Base-by-base conservation (phyloP, 2,797 vertebrate species). In the Acanthiza pusilla region DNA sequence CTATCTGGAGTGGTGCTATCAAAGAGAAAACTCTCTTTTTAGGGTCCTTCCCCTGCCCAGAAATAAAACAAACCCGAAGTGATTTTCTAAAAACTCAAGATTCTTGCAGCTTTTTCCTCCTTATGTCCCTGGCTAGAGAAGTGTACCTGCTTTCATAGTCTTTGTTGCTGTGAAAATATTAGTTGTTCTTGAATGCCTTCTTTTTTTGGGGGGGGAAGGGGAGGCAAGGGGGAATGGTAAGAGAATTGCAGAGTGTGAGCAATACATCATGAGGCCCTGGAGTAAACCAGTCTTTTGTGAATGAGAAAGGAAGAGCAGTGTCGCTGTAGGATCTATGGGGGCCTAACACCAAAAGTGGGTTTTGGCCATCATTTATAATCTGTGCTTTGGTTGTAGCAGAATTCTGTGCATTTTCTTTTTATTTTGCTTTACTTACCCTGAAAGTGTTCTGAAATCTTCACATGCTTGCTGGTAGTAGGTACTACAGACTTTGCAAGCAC, bases 1-100 rank as follows among this genome's bases (percentile, higher is more conserved):
- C 75, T 89, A 66, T 87, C 90, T 95, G 84, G 93, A 97, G 95
- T 96, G 96, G 85, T 89, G 92, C 68, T 96, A 88, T 96, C 97
- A 96, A 96, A 96, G 95, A 77, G 75, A 88, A 96, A 95, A 94
- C 92, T 96, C 96, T 86, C 60, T 68, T 95, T 87, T 95, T 93
- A 91, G 95, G 23, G 95, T 96, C 67, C 83, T 95, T 93, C 88
- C 45, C 42, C 63, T 93, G 65, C 50, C 40, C 3, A 1, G 85
- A 81, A 73, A 84, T 88, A 79, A 91, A 89, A 85, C 51, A 88
- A 94, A 89, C 62, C 55, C 58, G 38, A 58, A 90, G 42, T 18
- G 5, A 50, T 92, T 93, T 87, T 75, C 50, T 63, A 51, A 94
- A 51, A 89, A 88, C 10, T 70, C 0, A 0, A 42, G 22, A 89